These are phyloP conservation scores for Melanophora roralis DNA, from an alignment of 2,888 invertebrate species.

Conservation along the genomic window DNA sequence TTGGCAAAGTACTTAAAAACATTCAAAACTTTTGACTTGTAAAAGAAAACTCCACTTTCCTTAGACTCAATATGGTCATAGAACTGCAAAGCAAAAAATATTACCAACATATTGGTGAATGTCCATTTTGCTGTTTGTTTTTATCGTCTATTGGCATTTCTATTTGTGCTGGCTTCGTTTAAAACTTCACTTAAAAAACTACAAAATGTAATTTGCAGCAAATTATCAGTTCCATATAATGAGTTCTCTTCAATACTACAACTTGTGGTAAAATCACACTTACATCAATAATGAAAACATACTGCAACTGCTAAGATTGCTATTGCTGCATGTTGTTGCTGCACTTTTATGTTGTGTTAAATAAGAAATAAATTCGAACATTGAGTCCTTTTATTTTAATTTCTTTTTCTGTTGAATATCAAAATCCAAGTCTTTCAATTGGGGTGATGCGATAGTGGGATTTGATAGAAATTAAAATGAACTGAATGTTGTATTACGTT, in stretches of 20 bases:
- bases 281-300: neutral
- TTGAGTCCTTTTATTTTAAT: neutral
- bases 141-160: neutral
- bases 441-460: conserved; percentile 22
- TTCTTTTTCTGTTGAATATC: neutral
- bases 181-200: conserved; percentile 38
- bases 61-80: conserved; percentile 40
- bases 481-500: neutral
- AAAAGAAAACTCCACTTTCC: neutral
- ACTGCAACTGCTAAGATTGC: neutral
- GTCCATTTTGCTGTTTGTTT: conserved; percentile 7
- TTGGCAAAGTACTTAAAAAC: too few relatives aligned
- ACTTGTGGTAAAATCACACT: conserved; percentile 9
- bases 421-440: conserved; percentile 11
- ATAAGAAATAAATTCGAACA: conserved; percentile 4
- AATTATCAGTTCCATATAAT: conserved; percentile 60
- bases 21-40: too few relatives aligned
- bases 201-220: conserved; percentile 55
- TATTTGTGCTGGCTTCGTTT: conserved; percentile 19
- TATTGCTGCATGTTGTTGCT: neutral
- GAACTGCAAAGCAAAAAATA: conserved; percentile 19
- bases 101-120: conserved; percentile 41
- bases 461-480: conserved; percentile 38
- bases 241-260: conserved; percentile 36
- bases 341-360: neutral